A percentile compares a stretch with the other conserved stretches of the same genome.
These are phyloP conservation scores for Danionella cerebrum DNA, from an alignment of 2,113 vertebrate genomes.

Conservation along the genomic window DNA sequence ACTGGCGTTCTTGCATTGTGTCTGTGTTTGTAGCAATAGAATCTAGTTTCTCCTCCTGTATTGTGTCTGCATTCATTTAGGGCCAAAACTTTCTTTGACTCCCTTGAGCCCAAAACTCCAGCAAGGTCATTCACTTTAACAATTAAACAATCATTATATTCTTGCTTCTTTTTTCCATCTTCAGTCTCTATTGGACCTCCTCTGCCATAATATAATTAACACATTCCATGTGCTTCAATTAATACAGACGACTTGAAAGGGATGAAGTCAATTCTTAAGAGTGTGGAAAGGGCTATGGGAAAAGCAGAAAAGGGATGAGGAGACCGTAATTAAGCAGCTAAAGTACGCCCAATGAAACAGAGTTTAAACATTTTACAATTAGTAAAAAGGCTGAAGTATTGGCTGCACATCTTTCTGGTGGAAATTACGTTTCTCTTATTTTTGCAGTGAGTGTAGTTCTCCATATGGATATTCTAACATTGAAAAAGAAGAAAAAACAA, in stretches of 20 bases:
- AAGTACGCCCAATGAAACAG: background rate
- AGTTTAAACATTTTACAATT: constrained; percentile 14
- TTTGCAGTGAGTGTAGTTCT: too few relatives aligned
- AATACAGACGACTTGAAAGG: constrained; percentile 36
- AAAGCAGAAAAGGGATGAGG: constrained; percentile 2
- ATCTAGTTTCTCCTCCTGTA: too few relatives aligned
- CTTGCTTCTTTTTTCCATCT: background rate
- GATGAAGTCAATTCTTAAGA: constrained; percentile 34
- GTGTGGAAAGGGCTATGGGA: constrained; percentile 12
- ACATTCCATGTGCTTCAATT: constrained; percentile 38
- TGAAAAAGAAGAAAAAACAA: too few relatives aligned
- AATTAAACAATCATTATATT: background rate
- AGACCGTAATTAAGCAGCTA: constrained; percentile 13
- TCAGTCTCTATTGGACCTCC: constrained; percentile 8
- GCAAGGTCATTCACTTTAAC: background rate
- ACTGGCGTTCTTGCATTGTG: too few relatives aligned
- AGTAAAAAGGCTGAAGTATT: background rate
- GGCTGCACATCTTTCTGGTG: background rate
- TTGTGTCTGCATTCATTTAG: too few relatives aligned
- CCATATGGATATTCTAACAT: too few relatives aligned
- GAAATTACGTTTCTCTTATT: background rate
- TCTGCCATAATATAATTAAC: constrained; percentile 30
- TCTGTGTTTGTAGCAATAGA: too few relatives aligned
- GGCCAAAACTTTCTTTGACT: too few relatives aligned
- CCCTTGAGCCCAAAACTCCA: background rate